These are phyloP conservation scores for Bucco capensis DNA, from an alignment of 2,113 vertebrate species.

Conservation along the genomic window DNA sequence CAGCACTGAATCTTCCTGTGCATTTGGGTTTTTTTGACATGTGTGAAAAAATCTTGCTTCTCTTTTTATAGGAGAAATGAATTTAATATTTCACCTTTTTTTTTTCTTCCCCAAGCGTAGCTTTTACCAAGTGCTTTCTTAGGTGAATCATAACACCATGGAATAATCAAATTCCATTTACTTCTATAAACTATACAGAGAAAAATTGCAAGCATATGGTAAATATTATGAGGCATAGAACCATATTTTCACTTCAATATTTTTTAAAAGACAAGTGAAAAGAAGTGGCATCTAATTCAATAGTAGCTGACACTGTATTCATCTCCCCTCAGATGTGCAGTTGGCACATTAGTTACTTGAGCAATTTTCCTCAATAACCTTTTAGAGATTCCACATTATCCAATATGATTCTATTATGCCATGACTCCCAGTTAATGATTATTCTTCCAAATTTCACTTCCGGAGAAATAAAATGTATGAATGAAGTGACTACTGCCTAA, in stretches of 20 bases:
- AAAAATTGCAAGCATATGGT: neutral
- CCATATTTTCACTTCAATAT: neutral
- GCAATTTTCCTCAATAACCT: neutral
- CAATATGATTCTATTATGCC: neutral
- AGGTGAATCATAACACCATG: neutral
- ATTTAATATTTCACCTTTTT: neutral
- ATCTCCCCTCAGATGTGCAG: neutral
- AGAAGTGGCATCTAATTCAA: neutral
- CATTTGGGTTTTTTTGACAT: rapidly evolving
- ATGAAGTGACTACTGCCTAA: neutral
- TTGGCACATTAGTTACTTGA: neutral
- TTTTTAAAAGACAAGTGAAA: neutral
- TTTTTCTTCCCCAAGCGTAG: neutral
- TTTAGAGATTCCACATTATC: neutral
- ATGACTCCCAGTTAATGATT: neutral
- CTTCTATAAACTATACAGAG: neutral
- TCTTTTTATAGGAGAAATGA: neutral
- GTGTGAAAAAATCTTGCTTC: neutral
- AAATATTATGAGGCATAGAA: neutral
- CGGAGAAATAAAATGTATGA: neutral
- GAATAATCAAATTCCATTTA: neutral
- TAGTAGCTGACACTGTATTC: neutral
- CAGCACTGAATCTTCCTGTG: neutral
- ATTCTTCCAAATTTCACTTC: neutral
- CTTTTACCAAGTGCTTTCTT: neutral